Base-by-base conservation (phyloP, 2,888 invertebrate species). In the Sclerodermus sp. region DNA sequence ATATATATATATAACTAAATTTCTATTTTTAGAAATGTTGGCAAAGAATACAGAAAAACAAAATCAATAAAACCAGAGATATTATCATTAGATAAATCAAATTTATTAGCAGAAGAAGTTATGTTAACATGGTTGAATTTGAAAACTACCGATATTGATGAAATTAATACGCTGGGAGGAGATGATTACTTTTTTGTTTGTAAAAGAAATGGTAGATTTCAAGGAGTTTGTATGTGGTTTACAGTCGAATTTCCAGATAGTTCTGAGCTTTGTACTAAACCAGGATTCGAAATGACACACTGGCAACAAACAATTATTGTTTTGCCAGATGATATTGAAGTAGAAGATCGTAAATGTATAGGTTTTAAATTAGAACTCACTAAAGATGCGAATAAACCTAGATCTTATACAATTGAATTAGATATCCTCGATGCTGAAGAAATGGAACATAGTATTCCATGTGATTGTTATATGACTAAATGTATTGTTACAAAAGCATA, bases 201-300 rank as follows among this genome's bases (percentile, higher is more conserved):
- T 18, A 81, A 77, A 39, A 84, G 82, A 71, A 69, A 79, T 30
- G 89, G 89, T 0, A 79, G 79, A 50, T 88, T 86, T 71, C 86
- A 90, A 79, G 90, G 89, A 0, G 76, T 92, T 44, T 90, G 90
- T 70, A 77, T 92, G 42, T 93, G 93, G 92, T 93, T 93, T 74
- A 85, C 86, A 10, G 89, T 89, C 58, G 79, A 80, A 42, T 93
- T 93, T 75, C 89, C 90, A 2, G 77, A 80, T 55, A 59, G 74
- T 18, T 68, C 76, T 37, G 64, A 74, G 31, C 72, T 86, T 34
- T 84, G 84, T 4, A 88, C 88, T 1, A 79, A 83, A 45, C 87
- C 88, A 1, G 73, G 67, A 17, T 76, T 79, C 45, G 77, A 80
- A 43, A 66, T 78, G 40, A 89, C 89, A 1, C 89, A 89, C 70